Conservation (phyloP, 2,113 vertebrate species). For the Pituophis catenifer region DNA sequence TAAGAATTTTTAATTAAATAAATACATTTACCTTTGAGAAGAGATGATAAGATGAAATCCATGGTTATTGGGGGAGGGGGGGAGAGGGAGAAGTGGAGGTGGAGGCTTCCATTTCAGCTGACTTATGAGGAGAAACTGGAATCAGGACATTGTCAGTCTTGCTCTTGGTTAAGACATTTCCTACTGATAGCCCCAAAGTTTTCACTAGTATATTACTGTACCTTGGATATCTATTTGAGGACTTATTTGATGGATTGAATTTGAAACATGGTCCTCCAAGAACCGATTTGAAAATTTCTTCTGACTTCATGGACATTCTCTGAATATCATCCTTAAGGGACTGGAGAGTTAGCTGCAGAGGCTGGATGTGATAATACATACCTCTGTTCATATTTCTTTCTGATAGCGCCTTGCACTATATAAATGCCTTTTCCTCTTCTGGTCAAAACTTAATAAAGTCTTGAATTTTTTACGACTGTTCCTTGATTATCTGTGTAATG, state of each 20-base stretch:
- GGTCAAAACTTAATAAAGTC: not conserved
- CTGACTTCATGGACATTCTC: not conserved
- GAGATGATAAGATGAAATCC: not conserved
- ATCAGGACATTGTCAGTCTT: not conserved
- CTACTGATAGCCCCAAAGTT: not conserved
- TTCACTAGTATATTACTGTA: not conserved
- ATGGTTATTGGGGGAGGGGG: not conserved
- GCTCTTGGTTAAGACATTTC: not conserved
- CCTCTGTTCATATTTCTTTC: not conserved
- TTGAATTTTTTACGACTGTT: not conserved
- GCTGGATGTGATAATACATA: not conserved
- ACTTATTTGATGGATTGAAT: not conserved
- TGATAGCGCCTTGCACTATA: not conserved
- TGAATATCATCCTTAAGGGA: not conserved
- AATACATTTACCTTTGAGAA: not conserved
- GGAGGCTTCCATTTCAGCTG: not conserved
- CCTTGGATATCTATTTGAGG: not conserved
- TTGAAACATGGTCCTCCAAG: not conserved
- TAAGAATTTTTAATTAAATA: not conserved
- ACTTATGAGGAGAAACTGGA: not conserved
- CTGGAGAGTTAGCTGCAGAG: not conserved
- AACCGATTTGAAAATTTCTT: not conserved
- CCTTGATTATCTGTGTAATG: not conserved
- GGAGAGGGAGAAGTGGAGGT: not conserved
- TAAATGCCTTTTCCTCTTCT: not conserved